These are phyloP conservation scores for Myathropa florea DNA, from an alignment of 2,888 invertebrate species.

Conservation along the genomic window DNA sequence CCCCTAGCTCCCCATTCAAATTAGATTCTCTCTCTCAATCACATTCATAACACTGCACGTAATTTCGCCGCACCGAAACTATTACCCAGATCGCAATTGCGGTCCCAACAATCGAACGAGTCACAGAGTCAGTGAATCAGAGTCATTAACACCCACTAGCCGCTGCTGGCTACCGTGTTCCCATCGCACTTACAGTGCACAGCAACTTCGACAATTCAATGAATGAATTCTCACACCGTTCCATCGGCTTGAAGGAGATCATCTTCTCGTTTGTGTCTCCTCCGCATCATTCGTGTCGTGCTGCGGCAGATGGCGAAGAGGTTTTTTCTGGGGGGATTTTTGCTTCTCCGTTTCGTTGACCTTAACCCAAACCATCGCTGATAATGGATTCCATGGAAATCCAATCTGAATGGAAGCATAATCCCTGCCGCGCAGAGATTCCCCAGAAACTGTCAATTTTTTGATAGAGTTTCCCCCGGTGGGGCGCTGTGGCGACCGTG, in stretches of 20 bases:
- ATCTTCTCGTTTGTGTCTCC: too few relatives aligned
- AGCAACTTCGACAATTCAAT: background rate
- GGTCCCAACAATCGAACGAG: background rate
- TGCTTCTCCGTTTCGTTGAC: background rate
- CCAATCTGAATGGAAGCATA: background rate
- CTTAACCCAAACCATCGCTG: background rate
- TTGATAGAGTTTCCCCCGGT: background rate
- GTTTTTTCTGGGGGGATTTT: background rate
- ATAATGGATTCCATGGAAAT: background rate
- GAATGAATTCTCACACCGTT: too few relatives aligned
- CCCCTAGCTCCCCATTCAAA: too few relatives aligned
- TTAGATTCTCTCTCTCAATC: background rate
- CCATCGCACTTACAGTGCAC: background rate
- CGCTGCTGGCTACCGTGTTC: background rate
- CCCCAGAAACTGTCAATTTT: background rate
- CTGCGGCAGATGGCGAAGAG: background rate
- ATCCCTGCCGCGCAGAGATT: background rate
- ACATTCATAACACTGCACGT: background rate
- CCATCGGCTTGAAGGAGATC: too few relatives aligned
- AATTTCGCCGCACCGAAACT: background rate
- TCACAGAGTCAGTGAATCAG: background rate
- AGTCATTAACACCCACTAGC: background rate
- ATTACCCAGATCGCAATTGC: background rate
- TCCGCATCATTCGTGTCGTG: background rate
- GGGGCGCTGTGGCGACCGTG: background rate